A percentile compares a stretch with the other conserved stretches of the same genome.
These are phyloP conservation scores for Oreochromis niloticus DNA, from an alignment of 2,113 vertebrate genomes.

Conservation along the genomic window DNA sequence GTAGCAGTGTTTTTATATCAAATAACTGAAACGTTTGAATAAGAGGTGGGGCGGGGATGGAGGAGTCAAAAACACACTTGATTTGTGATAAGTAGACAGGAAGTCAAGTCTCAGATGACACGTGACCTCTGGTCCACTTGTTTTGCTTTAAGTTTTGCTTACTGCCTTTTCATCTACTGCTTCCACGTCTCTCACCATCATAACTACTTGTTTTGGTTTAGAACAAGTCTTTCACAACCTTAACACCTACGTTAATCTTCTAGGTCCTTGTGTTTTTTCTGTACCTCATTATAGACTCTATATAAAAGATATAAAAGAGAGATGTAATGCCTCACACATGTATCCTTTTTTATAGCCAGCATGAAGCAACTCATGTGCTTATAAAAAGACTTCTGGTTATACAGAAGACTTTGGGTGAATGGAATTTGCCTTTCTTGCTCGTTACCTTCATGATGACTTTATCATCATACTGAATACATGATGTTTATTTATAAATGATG, in stretches of 20 bases:
- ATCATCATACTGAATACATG: background rate
- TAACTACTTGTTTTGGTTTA: background rate
- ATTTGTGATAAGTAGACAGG: background rate
- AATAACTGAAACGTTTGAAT: background rate
- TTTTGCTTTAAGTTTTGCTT: background rate
- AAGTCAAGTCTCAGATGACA: background rate
- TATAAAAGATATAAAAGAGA: background rate
- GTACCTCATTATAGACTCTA: background rate
- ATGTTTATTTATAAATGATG: background rate
- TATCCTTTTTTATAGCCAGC: background rate
- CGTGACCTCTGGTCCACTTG: background rate
- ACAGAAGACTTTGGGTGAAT: background rate
- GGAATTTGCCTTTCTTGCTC: background rate
- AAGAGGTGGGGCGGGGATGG: background rate
- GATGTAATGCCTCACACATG: background rate
- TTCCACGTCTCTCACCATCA: background rate
- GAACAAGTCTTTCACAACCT: background rate
- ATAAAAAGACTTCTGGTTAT: background rate
- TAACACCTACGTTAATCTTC: background rate
- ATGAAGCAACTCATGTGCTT: background rate
- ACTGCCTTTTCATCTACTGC: background rate
- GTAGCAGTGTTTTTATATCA: background rate
- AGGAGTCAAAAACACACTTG: background rate
- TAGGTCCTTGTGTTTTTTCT: background rate
- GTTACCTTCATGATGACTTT: background rate